Base-by-base conservation (phyloP, 2,797 vertebrate species). In the Sebastes nivosus region DNA sequence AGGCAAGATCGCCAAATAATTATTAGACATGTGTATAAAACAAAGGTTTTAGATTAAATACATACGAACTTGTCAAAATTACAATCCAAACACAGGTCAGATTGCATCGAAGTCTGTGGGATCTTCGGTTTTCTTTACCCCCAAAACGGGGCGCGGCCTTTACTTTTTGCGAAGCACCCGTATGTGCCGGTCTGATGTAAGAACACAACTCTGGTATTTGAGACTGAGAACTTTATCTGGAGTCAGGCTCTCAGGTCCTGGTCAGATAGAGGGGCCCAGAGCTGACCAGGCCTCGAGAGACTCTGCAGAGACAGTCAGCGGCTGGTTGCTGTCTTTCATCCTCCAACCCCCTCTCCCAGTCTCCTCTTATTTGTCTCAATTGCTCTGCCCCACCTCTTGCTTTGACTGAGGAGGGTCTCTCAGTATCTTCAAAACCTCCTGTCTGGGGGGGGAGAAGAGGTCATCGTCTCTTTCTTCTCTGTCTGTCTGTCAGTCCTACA, bases 181-280 rank as follows among this genome's bases (percentile, higher is more conserved):
- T 50, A 50, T 18, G 46, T 50, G 46, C 46, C 18, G 18, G 46
- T 50, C 46, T 50, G 46, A 50, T 50, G 46, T 50, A 50, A 50
- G 46, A 50, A 50, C 20, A 64, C 87, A 38, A 81, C 55, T 59
- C 77, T 80, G 66, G 57, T 92, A 92, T 92, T 91, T 87, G 70
- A 92, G 71, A 42, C 87, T 90, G 89, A 91, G 92, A 93, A 88
- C 78, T 90, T 94, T 93, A 93, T 94, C 88, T 82, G 83, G 69
- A 93, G 87, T 83, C 79, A 55, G 83, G 73, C 82, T 88, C 85
- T 92, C 74, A 68, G 85, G 77, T 68, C 77, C 77, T 11, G 79
- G 75, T 79, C 78, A 77, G 82, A 91, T 87, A 86, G 79, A 83
- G 75, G 58, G 61, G 24, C 61, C 34, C 16, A 9, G 12, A 42